A percentile compares a stretch with the other conserved stretches of the same genome.
Evolutionary conservation across 2,113 vertebrate genomes (phyloP).

Genomic region (Phyllostomus discolor): DNA sequence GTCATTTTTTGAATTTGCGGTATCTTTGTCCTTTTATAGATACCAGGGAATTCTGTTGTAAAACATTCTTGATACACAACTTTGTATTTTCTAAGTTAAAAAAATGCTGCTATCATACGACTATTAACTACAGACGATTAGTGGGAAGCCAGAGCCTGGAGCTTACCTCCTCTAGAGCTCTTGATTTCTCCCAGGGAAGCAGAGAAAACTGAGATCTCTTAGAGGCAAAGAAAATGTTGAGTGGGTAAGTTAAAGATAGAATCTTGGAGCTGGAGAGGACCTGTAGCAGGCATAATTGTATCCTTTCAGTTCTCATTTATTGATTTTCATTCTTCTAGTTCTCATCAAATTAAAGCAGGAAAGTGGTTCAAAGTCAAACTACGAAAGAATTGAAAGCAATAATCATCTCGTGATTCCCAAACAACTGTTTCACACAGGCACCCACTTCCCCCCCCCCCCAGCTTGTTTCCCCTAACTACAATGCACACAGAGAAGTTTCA

Average conservation of each 20-base stretch:
- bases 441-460: not conserved
- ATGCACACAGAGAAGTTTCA: not conserved
- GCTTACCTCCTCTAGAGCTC: not conserved
- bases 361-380: not conserved
- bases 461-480: not conserved
- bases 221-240: not conserved
- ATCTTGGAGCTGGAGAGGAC: not conserved
- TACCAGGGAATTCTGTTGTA: not conserved
- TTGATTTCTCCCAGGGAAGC: not conserved
- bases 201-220: not conserved
- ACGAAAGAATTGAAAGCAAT: not conserved
- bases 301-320: not conserved
- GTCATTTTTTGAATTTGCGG: not conserved
- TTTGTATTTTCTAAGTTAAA: not conserved
- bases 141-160: not conserved
- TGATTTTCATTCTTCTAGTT: not conserved
- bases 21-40: not conserved
- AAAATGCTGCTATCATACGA: slow-evolving; percentile 1
- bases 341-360: not conserved
- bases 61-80: not conserved
- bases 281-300: not conserved
- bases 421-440: not conserved
- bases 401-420: not conserved
- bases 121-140: not conserved
- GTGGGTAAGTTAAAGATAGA: not conserved